Conservation (phyloP, 2,888 invertebrate species). For the Cantharis flavilabris region DNA sequence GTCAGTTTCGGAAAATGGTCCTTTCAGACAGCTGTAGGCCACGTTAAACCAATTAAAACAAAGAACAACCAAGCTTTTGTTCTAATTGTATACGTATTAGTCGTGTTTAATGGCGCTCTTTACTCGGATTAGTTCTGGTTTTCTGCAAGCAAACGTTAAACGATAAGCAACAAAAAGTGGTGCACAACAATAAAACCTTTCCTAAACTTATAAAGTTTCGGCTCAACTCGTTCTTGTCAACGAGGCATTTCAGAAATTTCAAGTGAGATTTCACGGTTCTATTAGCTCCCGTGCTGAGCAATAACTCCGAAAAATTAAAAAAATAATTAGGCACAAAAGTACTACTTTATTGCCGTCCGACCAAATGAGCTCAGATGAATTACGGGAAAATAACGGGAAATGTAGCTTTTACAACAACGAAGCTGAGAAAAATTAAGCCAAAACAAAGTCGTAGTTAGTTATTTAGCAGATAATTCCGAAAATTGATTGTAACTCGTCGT, state of each 20-base stretch:
- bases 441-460: background rate
- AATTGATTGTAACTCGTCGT: constrained; percentile 24
- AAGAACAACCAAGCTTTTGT: constrained; percentile 44
- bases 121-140: constrained; percentile 39
- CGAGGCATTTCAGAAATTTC: background rate
- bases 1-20: constrained; percentile 41
- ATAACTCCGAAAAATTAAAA: too few relatives aligned
- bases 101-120: constrained; percentile 41
- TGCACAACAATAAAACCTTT: constrained; percentile 4
- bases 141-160: constrained; percentile 19
- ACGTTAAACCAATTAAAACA: constrained; percentile 47
- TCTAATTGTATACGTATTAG: constrained; percentile 46
- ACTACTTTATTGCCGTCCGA: too few relatives aligned
- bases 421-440: background rate
- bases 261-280: background rate
- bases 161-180: constrained; percentile 4
- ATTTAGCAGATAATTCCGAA: constrained; percentile 11
- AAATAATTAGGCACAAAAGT: too few relatives aligned
- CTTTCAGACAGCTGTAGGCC: constrained; percentile 41
- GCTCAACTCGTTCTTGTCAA: background rate
- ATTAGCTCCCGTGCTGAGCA: background rate
- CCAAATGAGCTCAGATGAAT: too few relatives aligned
- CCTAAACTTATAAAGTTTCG: background rate
- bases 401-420: background rate
- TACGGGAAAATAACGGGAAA: too few relatives aligned